Evolutionary conservation across 2,888 invertebrate genomes (phyloP), one percentile per base, ranked within the genome.

Genomic region (Rhopalosiphum nymphaeae): DNA sequence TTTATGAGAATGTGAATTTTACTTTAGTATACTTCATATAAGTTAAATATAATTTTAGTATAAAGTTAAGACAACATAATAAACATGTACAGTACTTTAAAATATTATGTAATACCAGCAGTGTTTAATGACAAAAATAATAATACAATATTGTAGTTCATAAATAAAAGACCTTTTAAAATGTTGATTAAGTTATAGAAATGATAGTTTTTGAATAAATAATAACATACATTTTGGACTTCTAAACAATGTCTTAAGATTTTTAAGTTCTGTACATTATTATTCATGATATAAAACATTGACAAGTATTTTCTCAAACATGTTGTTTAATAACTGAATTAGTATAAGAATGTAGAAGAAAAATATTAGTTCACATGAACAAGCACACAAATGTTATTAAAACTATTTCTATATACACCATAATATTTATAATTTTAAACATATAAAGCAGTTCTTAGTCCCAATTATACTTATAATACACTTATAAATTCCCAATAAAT

Each of bases 341-440:
- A 90, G 90, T 94, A 94, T 57, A 92, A 92, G 67, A 49, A 67
- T 16, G 21, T 53, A 87, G 89, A 94, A 94, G 91, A 86, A 94
- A 91, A 49, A 94, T 86, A 94, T 94, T 94, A 94, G 94, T 94
- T 91, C 67, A 94, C 29, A 91, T 94, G 53, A 91, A 86, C 91
- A 94, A 94, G 94, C 94, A 93, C 44, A 93, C 93, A 91, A 61
- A 94, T 91, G 0, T 94, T 94, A 85, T 94, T 94, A 94, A n/a
- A 90, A 91, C 91, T 91, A 94, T 90, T 90, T 90, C 78, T 93
- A 93, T 89, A 49, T 85, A 90, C 89, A 93, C 89, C 93, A 93
- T 85, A 85, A 93, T 85, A 90, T 89, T 89, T 89, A 78, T 78
- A 88, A 93, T 93, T 92, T 93, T 21, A 89, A 56, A 93, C 26